Conservation (phyloP, 2,113 vertebrate genomes). For the Sander vitreus region DNA sequence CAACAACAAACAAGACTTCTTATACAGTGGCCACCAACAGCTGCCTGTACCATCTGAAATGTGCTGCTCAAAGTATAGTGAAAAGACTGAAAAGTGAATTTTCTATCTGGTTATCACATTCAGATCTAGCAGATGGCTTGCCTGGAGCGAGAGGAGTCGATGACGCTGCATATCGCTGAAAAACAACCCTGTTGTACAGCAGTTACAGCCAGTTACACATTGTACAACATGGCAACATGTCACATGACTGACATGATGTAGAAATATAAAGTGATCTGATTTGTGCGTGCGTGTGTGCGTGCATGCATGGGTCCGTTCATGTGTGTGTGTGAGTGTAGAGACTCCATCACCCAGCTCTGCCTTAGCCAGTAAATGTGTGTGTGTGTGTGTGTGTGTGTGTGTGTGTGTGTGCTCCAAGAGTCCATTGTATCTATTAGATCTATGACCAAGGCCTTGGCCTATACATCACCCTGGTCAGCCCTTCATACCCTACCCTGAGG, state of each 20-base stretch:
- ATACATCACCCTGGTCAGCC: conserved; percentile 68
- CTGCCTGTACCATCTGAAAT: conserved; percentile 36
- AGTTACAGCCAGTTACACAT: conserved; percentile 55
- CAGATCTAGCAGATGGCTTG: conserved; percentile 67
- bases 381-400: conserved; percentile 21
- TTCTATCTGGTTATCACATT: conserved; percentile 60
- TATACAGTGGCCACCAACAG: conserved; percentile 7
- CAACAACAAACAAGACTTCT: neutral
- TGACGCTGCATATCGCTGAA: conserved; percentile 47
- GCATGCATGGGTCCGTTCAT: neutral
- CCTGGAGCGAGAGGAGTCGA: conserved; percentile 54
- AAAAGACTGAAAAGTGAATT: conserved; percentile 39
- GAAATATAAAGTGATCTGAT: neutral
- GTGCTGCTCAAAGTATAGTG: conserved; percentile 9
- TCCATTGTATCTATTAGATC: conserved; percentile 65
- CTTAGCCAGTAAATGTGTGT: conserved; percentile 39
- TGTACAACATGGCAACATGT: conserved; percentile 19
- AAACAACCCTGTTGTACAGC: conserved; percentile 52
- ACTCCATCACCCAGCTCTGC: conserved; percentile 36
- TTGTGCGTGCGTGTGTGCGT: neutral
- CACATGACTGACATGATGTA: neutral
- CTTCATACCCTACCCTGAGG: conserved; percentile 56
- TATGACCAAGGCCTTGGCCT: conserved; percentile 64
- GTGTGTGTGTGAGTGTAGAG: conserved; percentile 25
- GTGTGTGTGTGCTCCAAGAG: conserved; percentile 46